These are phyloP conservation scores for Pagrus major DNA, from an alignment of 2,113 vertebrate species.

Conservation along the genomic window DNA sequence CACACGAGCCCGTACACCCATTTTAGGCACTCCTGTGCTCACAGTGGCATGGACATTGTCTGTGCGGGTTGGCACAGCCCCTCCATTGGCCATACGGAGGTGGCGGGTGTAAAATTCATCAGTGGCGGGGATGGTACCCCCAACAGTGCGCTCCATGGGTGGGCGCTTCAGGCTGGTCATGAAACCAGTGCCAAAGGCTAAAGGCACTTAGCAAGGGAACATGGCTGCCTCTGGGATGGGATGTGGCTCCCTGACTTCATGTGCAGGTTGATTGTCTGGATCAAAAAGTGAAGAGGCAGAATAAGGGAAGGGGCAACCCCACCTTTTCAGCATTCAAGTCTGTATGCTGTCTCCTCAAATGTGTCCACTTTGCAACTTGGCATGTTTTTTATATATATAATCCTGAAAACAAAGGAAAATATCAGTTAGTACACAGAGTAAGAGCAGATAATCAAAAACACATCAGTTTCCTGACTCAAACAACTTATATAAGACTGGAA, in stretches of 20 bases:
- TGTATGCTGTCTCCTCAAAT: slow-evolving; percentile 37
- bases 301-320: background rate
- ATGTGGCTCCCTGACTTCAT: slow-evolving; percentile 65
- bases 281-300: slow-evolving; percentile 13
- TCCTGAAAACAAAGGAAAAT: slow-evolving; percentile 58
- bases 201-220: slow-evolving; percentile 76
- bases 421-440: background rate
- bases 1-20: slow-evolving; percentile 96
- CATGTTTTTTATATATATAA: slow-evolving; percentile 5
- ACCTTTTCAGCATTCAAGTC: slow-evolving; percentile 57
- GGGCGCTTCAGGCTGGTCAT: slow-evolving; percentile 95
- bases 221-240: slow-evolving; percentile 65
- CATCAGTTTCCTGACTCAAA: background rate
- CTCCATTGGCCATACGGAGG: slow-evolving; percentile 92
- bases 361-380: background rate
- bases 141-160: slow-evolving; percentile 91
- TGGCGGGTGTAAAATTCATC: slow-evolving; percentile 96
- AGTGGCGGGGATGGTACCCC: slow-evolving; percentile 88
- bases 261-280: slow-evolving; percentile 66
- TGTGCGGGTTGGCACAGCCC: slow-evolving; percentile 84
- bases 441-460: background rate
- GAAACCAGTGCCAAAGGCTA: slow-evolving; percentile 82
- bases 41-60: slow-evolving; percentile 89
- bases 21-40: slow-evolving; percentile 94
- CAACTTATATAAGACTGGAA: slow-evolving; percentile 11